phyloP scores from a whole-genome alignment of 92 coral and sea anemone species.

The Porites rus region DNA sequence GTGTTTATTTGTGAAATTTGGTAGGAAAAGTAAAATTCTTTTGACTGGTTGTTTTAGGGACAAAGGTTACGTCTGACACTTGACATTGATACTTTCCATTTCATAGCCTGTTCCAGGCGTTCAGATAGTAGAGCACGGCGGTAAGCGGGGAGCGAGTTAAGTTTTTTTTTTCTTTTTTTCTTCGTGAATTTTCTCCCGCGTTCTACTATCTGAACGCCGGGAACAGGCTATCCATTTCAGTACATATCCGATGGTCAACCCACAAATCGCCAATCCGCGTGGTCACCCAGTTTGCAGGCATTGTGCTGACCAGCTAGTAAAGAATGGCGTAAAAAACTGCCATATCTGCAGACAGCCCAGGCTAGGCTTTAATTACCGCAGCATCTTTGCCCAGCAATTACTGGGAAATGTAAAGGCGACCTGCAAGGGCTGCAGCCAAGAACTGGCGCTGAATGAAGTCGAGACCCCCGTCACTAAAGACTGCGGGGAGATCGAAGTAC shows the following conservation, averaged over 20 bases:
- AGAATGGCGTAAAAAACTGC: conserved; percentile 4
- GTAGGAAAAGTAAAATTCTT: conserved; percentile 25
- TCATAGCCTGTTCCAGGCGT: not conserved
- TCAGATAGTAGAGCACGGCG: no score
- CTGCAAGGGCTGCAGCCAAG: conserved; percentile 10
- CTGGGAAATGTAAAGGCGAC: conserved; percentile 14
- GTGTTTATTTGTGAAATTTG: conserved; percentile 32
- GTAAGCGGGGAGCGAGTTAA: no score
- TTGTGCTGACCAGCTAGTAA: conserved; percentile 11
- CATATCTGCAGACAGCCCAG: conserved; percentile 29
- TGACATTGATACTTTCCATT: not conserved
- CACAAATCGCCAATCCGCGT: conserved; percentile 23
- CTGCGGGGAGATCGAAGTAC: not conserved
- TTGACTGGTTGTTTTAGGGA: conserved; percentile 12
- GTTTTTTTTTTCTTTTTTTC: no score
- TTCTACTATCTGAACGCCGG: no score
- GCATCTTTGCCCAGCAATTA: conserved; percentile 13
- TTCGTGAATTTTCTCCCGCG: no score
- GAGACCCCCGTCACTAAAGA: not conserved
- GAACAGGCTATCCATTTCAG: not conserved
- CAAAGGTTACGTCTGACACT: conserved; percentile 5
- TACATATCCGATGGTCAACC: conserved; percentile 31
- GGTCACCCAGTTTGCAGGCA: conserved; percentile 19
- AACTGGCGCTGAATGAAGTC: not conserved
- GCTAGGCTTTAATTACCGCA: conserved; percentile 11